Conservation (phyloP, 2,888 invertebrate species). For the Nymphalis c-album region DNA sequence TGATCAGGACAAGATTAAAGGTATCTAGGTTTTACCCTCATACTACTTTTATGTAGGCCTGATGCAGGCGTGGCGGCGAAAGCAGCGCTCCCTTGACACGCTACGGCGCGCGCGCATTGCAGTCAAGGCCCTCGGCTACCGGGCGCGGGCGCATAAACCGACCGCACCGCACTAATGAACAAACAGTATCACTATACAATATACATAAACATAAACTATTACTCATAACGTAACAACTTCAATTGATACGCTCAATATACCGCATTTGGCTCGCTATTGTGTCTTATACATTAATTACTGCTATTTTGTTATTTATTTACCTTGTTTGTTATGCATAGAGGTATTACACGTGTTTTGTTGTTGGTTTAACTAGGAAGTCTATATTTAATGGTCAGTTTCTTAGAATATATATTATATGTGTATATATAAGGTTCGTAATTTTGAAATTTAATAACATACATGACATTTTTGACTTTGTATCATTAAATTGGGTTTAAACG, state of each 20-base stretch:
- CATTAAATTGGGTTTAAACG: too few relatives aligned
- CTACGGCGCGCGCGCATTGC: constrained; percentile 80
- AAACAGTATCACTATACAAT: constrained; percentile 50
- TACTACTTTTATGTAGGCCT: constrained; percentile 47
- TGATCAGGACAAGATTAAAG: constrained; percentile 21
- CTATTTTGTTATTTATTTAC: constrained; percentile 24
- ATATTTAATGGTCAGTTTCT: not conserved
- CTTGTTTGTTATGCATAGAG: constrained; percentile 16
- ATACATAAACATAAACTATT: constrained; percentile 40
- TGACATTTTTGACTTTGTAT: too few relatives aligned
- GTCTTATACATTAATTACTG: constrained; percentile 18
- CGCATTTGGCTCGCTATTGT: constrained; percentile 15
- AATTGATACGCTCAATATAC: constrained; percentile 19
- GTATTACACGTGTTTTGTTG: constrained; percentile 14
- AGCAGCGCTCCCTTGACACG: constrained; percentile 81
- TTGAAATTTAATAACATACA: not conserved
- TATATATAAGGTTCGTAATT: not conserved
- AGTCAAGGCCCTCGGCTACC: constrained; percentile 70
- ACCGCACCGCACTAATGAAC: constrained; percentile 53
- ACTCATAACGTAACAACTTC: constrained; percentile 35
- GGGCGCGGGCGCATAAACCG: constrained; percentile 47
- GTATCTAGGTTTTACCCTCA: constrained; percentile 39
- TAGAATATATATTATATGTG: not conserved
- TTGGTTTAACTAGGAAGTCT: constrained; percentile 24
- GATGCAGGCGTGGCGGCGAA: constrained; percentile 75